These are phyloP conservation scores for Vimba vimba DNA, from an alignment of 2,113 vertebrate species.

Conservation along the genomic window DNA sequence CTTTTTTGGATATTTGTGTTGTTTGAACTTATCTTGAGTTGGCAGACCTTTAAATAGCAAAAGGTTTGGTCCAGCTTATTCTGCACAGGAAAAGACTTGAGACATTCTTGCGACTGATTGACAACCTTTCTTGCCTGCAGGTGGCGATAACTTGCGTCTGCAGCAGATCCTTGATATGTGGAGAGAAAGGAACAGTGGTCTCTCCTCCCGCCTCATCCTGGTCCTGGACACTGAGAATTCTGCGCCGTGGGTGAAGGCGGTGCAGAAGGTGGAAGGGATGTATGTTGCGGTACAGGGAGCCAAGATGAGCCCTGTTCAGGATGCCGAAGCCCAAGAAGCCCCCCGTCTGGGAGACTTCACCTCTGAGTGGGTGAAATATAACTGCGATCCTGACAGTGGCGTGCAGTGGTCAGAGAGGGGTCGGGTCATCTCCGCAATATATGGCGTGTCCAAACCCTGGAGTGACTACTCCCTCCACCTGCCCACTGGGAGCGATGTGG, in stretches of 20 bases:
- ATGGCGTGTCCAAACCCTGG: slow-evolving; percentile 91
- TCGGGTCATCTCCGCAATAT: slow-evolving; percentile 76
- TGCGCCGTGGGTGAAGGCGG: slow-evolving; percentile 90
- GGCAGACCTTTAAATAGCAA: background rate
- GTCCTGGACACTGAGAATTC: slow-evolving; percentile 92
- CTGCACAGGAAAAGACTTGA: background rate
- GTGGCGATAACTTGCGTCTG: slow-evolving; percentile 86
- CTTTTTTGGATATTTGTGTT: background rate
- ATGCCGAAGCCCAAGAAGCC: slow-evolving; percentile 76
- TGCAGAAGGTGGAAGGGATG: slow-evolving; percentile 83
- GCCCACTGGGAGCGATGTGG: slow-evolving; percentile 90
- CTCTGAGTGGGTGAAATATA: slow-evolving; percentile 95
- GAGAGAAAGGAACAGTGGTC: slow-evolving; percentile 89
- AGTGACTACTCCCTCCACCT: slow-evolving; percentile 94
- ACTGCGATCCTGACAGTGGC: slow-evolving; percentile 84
- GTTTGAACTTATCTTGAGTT: background rate
- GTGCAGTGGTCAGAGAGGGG: slow-evolving; percentile 88
- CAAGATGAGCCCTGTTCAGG: slow-evolving; percentile 73
- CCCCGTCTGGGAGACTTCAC: slow-evolving; percentile 92
- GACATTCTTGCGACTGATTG: background rate
- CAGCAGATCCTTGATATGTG: slow-evolving; percentile 91
- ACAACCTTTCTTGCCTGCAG: slow-evolving; percentile 68
- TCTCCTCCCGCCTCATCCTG: slow-evolving; percentile 91
- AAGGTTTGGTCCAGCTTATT: background rate
- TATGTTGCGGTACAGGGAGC: slow-evolving; percentile 93